Conservation (phyloP, 1,140 invertebrate species). For the Papilio aristodemus region DNA sequence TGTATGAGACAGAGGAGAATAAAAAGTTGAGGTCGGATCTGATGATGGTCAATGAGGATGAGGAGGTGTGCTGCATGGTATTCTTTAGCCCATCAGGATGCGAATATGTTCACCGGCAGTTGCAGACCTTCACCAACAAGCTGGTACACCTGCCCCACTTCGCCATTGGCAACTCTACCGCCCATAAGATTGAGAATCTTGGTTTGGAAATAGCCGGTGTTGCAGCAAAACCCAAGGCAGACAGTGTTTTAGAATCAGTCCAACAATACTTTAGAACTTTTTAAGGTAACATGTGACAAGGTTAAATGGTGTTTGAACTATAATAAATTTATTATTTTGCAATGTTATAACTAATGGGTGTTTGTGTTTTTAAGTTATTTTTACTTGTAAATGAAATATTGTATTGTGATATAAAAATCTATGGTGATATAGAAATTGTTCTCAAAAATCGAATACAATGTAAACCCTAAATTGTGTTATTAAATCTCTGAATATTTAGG, state of each 20-base stretch:
- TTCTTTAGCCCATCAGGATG: slow-evolving; percentile 82
- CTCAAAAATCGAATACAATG: background rate
- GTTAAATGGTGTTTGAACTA: slow-evolving; percentile 39
- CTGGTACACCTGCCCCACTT: slow-evolving; percentile 64
- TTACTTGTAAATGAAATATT: background rate
- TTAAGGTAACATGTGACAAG: slow-evolving; percentile 31
- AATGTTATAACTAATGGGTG: background rate
- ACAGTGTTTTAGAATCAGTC: slow-evolving; percentile 61
- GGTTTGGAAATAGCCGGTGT: slow-evolving; percentile 68
- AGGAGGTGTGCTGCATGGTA: slow-evolving; percentile 75
- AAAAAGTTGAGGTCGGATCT: slow-evolving; percentile 74
- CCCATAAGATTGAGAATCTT: slow-evolving; percentile 70
- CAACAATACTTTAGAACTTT: slow-evolving; percentile 54
- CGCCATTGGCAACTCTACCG: slow-evolving; percentile 73
- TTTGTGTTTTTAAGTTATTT: background rate
- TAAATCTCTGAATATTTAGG: too few species aligned
- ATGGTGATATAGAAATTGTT: background rate
- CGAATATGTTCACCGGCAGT: slow-evolving; percentile 66
- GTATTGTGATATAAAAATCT: background rate
- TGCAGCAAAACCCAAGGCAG: slow-evolving; percentile 57
- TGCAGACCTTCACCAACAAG: slow-evolving; percentile 68
- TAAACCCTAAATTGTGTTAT: too few species aligned
- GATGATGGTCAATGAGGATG: slow-evolving; percentile 54
- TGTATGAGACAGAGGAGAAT: slow-evolving; percentile 80
- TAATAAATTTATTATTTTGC: background rate